Base-by-base conservation (phyloP, 1,140 invertebrate genomes). In the Chironomus striatipennis region DNA sequence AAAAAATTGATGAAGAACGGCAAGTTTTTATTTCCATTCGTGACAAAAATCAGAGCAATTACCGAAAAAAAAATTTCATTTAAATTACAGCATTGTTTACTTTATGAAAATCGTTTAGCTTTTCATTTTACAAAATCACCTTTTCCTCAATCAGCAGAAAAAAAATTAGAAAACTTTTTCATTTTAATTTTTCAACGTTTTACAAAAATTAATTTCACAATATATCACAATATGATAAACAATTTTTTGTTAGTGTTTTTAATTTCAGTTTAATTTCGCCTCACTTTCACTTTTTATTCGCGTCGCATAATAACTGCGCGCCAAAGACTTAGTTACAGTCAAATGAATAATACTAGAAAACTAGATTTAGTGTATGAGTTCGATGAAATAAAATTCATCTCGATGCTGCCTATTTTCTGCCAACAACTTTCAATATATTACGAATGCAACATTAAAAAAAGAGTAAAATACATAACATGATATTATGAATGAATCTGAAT, bases 121-220 rank as follows among this genome's bases (percentile, higher is more conserved):
- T 34, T 34, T 34, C 24, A 34, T 34, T 34, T 34, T 34, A 2
- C 24, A 34, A 34, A 34, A 34, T 34, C 24, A 34, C 24, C 24
- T 34, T 34, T 34, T 34, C 24, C 24, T 34, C 24, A 34, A 34
- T 34, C 24, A 34, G 24, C 24, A 34, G 24, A 34, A 34, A 34
- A 34, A 34, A 34, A 34, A 34, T 34, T 34, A 34, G 24, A 34
- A 34, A 34, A 1, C 5, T 34, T 34, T 34, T 34, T n/a, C n/a
- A n/a, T n/a, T n/a, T n/a, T n/a, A n/a, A n/a, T n/a, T n/a, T n/a
- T n/a, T n/a, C n/a, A n/a, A n/a, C n/a, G n/a, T n/a, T n/a, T n/a
- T n/a, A n/a, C n/a, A n/a, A 57, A 57, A 57, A 57, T n/a, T 57
- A n/a, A 57, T 57, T 57, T 57, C 47, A 57, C 47, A 57, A 57